Evolutionary conservation across 2,113 vertebrate species (phyloP), one percentile per base, ranked within the genome.

Genomic region (Entelurus aequoreus): DNA sequence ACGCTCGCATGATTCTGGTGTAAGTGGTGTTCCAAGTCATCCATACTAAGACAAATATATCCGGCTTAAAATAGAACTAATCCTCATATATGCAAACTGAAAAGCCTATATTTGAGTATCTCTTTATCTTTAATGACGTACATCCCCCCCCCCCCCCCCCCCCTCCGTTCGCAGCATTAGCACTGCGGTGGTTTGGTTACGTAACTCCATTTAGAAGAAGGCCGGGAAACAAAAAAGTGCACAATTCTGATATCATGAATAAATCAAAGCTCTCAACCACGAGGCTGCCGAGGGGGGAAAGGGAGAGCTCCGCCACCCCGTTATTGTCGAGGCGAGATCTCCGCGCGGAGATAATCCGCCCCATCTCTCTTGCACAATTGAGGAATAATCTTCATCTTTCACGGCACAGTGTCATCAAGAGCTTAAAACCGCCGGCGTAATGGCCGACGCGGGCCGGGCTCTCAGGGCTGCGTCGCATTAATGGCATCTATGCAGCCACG

Each of bases 401-500:
- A 76, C 54, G 69, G 61, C 67, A 76, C 74, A 58, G 74, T 74
- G 73, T 76, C 79, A 80, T 84, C 74, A 81, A 84, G 69, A 74
- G 82, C 82, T 87, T 87, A 87, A 87, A 83, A 74, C 72, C 74
- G 78, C 66, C 65, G 47, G 57, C 53, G 49, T 84, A 83, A 88
- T 80, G 68, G 71, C 64, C 35, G 66, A 75, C 52, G 62, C 19
- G 9, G 53, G 47, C 67, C 52, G 59, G 35, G 60, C 77, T 81
- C 57, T 66, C 55, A 62, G 69, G 52, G 62, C 71, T 36, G 52
- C 52, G 67, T 48, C 28, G 68, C 76, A 76, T 80, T 83, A 83
- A 82, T 81, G 72, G 76, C 82, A 76, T 84, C 75, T 69, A 71
- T 73, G 40, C 72, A 71, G 65, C 75, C 69, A 78, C 69, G 54